Evolutionary conservation across 1,140 invertebrate genomes (phyloP).

Genomic region (Chlorops oryzae): DNA sequence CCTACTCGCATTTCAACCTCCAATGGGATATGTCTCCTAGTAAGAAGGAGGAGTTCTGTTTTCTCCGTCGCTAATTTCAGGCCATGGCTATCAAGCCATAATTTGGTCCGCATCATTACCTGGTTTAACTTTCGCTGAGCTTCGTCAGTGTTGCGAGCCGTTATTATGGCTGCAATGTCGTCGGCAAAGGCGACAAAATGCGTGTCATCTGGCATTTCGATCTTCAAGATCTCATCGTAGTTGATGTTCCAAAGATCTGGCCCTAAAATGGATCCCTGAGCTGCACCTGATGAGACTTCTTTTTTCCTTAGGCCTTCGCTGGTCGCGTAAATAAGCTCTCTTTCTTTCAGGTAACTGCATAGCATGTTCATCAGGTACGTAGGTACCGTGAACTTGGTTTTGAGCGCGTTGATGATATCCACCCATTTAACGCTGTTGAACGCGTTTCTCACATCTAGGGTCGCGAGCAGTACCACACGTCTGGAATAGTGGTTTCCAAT

Average conservation of each 20-base stretch:
- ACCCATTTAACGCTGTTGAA: slow-evolving; percentile 23
- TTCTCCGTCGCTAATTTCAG: no score
- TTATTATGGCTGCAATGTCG: no score
- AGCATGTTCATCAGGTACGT: not conserved
- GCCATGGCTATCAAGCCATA: no score
- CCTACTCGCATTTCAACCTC: no score
- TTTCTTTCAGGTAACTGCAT: not conserved
- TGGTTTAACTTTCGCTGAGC: no score
- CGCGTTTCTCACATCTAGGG: no score
- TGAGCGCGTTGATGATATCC: slow-evolving; percentile 5
- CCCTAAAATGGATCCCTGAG: slow-evolving; percentile 1
- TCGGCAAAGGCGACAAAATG: not conserved
- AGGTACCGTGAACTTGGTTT: not conserved
- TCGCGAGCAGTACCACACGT: no score
- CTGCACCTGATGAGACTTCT: not conserved
- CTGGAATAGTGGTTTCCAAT: no score
- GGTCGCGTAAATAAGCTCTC: not conserved
- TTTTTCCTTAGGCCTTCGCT: not conserved
- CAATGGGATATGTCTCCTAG: no score
- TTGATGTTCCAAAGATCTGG: not conserved
- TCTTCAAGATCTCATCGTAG: not conserved
- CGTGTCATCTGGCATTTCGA: not conserved
- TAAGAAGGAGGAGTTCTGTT: no score
- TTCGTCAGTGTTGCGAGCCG: no score
- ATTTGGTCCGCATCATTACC: no score